phyloP scores from a whole-genome alignment of 2,113 vertebrate genomes.

The Notothenia rossii region DNA sequence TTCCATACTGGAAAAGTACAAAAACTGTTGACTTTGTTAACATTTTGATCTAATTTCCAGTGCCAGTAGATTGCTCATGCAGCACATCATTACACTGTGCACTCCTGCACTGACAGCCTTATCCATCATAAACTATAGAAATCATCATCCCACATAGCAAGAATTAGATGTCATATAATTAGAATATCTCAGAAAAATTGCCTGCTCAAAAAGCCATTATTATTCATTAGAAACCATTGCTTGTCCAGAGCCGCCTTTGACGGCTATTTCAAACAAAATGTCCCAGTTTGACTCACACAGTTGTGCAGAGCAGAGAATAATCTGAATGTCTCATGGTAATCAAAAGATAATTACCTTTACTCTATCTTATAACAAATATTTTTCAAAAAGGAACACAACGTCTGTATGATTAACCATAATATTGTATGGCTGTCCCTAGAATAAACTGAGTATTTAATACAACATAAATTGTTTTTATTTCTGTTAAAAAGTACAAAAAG shows the following conservation, averaged over 20 bases:
- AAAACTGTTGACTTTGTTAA: slow-evolving; percentile 21
- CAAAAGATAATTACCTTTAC: slow-evolving; percentile 18
- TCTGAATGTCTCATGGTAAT: slow-evolving; percentile 13
- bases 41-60: slow-evolving; percentile 25
- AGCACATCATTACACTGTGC: slow-evolving; percentile 25
- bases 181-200: slow-evolving; percentile 58
- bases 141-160: slow-evolving; percentile 57
- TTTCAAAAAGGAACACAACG: background rate
- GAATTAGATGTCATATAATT: slow-evolving; percentile 64
- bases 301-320: slow-evolving; percentile 18
- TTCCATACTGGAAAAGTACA: background rate
- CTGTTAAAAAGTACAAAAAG: background rate
- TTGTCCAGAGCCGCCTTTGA: slow-evolving; percentile 38
- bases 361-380: slow-evolving; percentile 9
- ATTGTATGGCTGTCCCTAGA: background rate
- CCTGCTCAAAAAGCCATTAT: slow-evolving; percentile 54
- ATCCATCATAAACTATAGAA: slow-evolving; percentile 57
- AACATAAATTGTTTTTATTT: slow-evolving; percentile 13
- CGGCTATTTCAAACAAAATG: slow-evolving; percentile 35
- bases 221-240: slow-evolving; percentile 57
- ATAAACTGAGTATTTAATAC: background rate
- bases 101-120: slow-evolving; percentile 27
- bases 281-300: slow-evolving; percentile 25
- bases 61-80: slow-evolving; percentile 18
- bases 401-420: slow-evolving; percentile 19